Percentiles rank a stretch among this genome's conserved stretches.
Evolutionary conservation across 1,140 invertebrate genomes (phyloP).

Genomic region (Anthonomus grandis): DNA sequence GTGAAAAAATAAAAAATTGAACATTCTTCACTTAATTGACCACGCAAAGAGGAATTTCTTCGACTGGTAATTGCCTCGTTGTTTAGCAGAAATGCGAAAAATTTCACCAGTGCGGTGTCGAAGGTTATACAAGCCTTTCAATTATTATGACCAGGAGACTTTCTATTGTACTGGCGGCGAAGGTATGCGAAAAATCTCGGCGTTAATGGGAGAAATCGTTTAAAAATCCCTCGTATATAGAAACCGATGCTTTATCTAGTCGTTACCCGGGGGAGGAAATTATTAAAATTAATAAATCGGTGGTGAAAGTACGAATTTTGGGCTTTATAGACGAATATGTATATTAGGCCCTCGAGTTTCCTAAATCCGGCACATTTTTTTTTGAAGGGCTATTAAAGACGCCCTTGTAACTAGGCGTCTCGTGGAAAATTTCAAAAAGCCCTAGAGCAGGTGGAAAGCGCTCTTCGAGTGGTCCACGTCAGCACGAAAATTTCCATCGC

Average conservation of each 20-base stretch:
- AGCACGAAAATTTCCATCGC: no score
- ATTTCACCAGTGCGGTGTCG: slow-evolving; percentile 19
- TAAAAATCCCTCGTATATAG: neutral
- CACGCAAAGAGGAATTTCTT: slow-evolving; percentile 20
- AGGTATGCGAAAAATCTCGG: slow-evolving; percentile 6
- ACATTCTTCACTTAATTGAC: slow-evolving; percentile 22
- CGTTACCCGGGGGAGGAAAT: no score
- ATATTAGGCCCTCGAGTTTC: no score
- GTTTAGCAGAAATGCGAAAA: slow-evolving; percentile 20
- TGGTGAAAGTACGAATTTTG: no score
- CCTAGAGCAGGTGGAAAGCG: no score
- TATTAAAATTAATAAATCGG: no score
- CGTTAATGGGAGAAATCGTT: slow-evolving; percentile 10
- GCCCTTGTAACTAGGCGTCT: neutral
- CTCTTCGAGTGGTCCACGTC: no score
- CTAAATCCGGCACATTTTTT: neutral
- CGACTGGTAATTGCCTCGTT: slow-evolving; percentile 14
- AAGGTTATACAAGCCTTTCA: slow-evolving; percentile 20
- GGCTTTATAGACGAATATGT: no score
- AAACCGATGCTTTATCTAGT: no score
- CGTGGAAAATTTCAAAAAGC: no score
- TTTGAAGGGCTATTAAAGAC: neutral
- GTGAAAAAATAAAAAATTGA: no score
- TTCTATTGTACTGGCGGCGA: slow-evolving; percentile 9
- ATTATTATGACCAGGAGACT: slow-evolving; percentile 19